Percentiles rank a stretch among this genome's conserved stretches.
These are phyloP conservation scores for Tachina fera DNA, from an alignment of 2,888 invertebrate species.

Conservation along the genomic window DNA sequence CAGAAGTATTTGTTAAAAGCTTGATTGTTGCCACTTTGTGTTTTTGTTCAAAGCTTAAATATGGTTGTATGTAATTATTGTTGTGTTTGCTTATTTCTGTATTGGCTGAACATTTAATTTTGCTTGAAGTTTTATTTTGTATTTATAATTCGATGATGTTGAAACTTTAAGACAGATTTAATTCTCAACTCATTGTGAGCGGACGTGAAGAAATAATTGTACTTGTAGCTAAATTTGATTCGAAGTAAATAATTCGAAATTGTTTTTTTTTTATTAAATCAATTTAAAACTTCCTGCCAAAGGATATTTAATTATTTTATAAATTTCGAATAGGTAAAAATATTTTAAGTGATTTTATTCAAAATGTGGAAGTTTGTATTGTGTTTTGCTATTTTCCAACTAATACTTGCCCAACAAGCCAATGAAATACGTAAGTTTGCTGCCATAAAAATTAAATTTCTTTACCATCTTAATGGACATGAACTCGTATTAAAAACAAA, in stretches of 20 bases:
- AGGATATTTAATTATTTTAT: conserved; percentile 57
- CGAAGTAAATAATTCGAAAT: conserved; percentile 8
- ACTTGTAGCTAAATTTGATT: not conserved
- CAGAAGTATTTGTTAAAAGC: conserved; percentile 14
- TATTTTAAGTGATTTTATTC: conserved; percentile 34
- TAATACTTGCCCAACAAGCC: conserved; percentile 74
- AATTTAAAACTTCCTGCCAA: not conserved
- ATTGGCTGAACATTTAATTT: conserved; percentile 35
- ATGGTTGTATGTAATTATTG: conserved; percentile 46
- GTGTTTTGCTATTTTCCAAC: conserved; percentile 73
- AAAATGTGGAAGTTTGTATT: conserved; percentile 76
- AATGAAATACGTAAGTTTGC: conserved; percentile 76
- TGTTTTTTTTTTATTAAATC: conserved; percentile 4
- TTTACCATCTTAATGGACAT: not conserved
- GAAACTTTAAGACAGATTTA: conserved; percentile 73
- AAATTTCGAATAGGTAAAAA: conserved; percentile 50
- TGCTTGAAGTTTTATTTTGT: conserved; percentile 51
- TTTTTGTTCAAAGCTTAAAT: conserved; percentile 65
- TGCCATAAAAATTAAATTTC: not conserved
- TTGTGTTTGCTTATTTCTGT: conserved; percentile 28
- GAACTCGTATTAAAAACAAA: not conserved
- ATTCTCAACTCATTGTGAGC: conserved; percentile 72
- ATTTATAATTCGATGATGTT: conserved; percentile 75
- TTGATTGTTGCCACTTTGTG: conserved; percentile 60
- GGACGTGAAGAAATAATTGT: conserved; percentile 59